phyloP scores from a whole-genome alignment of 2,113 vertebrate genomes.

The Chauna torquata region DNA sequence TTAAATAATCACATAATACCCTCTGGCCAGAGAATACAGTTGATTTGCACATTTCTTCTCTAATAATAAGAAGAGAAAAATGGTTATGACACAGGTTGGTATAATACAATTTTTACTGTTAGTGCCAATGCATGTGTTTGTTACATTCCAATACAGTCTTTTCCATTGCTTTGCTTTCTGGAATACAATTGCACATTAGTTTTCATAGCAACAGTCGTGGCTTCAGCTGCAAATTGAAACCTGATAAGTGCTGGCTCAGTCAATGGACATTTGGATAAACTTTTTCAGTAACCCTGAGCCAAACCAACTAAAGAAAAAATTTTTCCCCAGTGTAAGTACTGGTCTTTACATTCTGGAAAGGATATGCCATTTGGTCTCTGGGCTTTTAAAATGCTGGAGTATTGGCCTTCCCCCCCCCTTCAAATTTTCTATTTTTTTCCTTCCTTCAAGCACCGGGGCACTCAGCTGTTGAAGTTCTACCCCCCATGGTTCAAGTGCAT shows the following conservation, averaged over 20 bases:
- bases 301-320: background rate
- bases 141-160: background rate
- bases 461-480: background rate
- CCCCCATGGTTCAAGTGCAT: constrained; percentile 38
- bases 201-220: constrained; percentile 52
- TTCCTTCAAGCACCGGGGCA: background rate
- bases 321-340: background rate
- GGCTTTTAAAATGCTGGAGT: background rate
- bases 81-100: background rate
- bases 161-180: constrained; percentile 50
- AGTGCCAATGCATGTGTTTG: background rate
- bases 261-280: background rate
- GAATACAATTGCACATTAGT: constrained; percentile 27
- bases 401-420: too few species aligned
- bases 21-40: background rate
- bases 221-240: constrained; percentile 64
- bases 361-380: background rate
- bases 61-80: background rate
- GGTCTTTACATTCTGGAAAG: background rate
- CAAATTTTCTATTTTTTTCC: background rate
- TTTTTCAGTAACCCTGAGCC: constrained; percentile 27
- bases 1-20: background rate
- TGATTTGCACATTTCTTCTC: background rate
- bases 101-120: background rate
- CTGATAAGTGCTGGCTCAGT: constrained; percentile 33